Base-by-base conservation (phyloP, 2,888 invertebrate genomes). In the Monopis laevigella region DNA sequence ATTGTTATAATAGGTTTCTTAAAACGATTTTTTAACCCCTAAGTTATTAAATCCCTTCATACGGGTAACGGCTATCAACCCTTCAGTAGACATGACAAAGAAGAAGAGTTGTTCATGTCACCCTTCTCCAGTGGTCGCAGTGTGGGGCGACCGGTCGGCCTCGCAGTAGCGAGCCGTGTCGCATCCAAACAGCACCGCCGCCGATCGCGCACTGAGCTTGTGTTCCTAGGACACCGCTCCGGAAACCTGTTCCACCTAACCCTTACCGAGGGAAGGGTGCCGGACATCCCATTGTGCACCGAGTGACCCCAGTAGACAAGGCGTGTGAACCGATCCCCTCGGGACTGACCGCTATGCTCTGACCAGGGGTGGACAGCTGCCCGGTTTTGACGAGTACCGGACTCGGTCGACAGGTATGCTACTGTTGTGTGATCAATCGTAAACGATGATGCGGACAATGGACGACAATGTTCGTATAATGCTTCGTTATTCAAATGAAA, bases 161-260 rank as follows among this genome's bases (percentile, higher is more conserved):
- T 44, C 45, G 68, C 77, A 78, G 78, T 78, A 74, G 72, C 61
- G 59, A 65, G 62, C 58, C 53, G 59, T 65, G 63, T 58, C 65
- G 77, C 78, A 70, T 59, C 73, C 73, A 67, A 62, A 67, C 68
- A 73, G 74, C 77, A 75, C 73, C 64, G 62, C 59, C 64, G 66
- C 47, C 65, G 53, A 54, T 56, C 59, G 51, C 51, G 51, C 51
- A 61, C 62, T 59, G 54, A 53, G 21, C 19, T 14, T 29, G 28
- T 17, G 27, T 6, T 12, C n/a, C 12, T 32, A 14, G 32, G 32
- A 32, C 32, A 32, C 34, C 34, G 17, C 7, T 21, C 19, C 24
- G 36, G 49, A 46, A 59, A 65, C 64, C 67, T 58, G 68, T 56
- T 63, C 55, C 55, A 50, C 54, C 54, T 54, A 60, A 60, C 60